Conservation (phyloP, 2,888 invertebrate genomes). For the Patella pellucida region DNA sequence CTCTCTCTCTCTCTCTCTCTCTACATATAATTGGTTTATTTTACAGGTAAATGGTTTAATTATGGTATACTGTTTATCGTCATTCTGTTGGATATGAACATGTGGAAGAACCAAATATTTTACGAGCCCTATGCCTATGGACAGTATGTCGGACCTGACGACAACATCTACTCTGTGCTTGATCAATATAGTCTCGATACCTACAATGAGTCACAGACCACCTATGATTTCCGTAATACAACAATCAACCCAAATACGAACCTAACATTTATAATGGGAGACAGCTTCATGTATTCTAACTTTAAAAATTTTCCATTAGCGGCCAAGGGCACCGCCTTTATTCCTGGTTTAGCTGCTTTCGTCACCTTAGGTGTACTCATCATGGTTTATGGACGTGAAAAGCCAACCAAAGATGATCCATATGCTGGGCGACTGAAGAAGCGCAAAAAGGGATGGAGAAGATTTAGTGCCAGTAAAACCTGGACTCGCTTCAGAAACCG, state of each 20-base stretch:
- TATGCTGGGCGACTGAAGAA: constrained; percentile 62
- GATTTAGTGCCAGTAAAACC: constrained; percentile 35
- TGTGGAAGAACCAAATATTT: constrained; percentile 75
- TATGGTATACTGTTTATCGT: constrained; percentile 74
- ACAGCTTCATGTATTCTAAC: constrained; percentile 73
- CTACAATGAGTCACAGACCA: constrained; percentile 67
- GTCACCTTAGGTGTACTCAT: constrained; percentile 60
- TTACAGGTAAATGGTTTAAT: constrained; percentile 75
- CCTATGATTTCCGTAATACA: constrained; percentile 68
- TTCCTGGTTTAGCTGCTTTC: constrained; percentile 67
- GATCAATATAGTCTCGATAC: constrained; percentile 52
- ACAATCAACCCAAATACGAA: constrained; percentile 70
- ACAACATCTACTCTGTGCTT: constrained; percentile 62
- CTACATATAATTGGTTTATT: neutral
- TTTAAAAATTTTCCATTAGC: constrained; percentile 70
- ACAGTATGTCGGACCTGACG: constrained; percentile 72
- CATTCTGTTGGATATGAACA: constrained; percentile 74
- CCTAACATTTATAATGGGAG: constrained; percentile 66
- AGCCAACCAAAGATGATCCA: constrained; percentile 55
- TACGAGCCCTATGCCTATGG: constrained; percentile 73
- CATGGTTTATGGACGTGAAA: constrained; percentile 59
- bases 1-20: too few species aligned
- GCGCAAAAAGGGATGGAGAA: constrained; percentile 42
- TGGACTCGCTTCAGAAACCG: constrained; percentile 25
- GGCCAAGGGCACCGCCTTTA: constrained; percentile 72